These are phyloP conservation scores for Hirtodrosophila alboralis DNA, from an alignment of 2,888 invertebrate genomes.

Conservation along the genomic window DNA sequence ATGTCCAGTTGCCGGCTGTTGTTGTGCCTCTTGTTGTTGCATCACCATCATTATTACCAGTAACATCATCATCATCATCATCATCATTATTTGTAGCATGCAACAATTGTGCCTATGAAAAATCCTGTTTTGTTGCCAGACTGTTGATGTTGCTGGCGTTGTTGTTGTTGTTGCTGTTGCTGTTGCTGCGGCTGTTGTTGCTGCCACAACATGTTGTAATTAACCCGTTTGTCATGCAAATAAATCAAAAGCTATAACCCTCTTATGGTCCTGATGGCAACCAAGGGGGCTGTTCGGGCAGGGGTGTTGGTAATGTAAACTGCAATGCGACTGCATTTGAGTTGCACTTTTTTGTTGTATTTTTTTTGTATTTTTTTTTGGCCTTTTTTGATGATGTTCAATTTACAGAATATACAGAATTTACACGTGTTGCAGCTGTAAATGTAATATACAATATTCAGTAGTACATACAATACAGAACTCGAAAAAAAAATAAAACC, in stretches of 20 bases:
- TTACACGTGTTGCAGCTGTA: no score
- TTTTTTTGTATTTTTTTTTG: no score
- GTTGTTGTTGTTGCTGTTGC: conserved; percentile 22
- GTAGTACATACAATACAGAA: no score
- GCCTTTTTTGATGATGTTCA: conserved; percentile 1
- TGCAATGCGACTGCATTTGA: conserved; percentile 24
- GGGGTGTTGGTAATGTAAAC: conserved; percentile 8
- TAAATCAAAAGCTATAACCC: conserved; percentile 58
- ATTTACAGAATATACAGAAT: no score
- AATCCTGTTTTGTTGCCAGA: conserved; percentile 33
- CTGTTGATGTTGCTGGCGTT: conserved; percentile 5
- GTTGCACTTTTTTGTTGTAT: conserved; percentile 13
- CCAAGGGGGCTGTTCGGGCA: no score
- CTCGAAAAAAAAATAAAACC: no score
- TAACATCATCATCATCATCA: conserved; percentile 34
- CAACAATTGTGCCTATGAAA: conserved; percentile 52
- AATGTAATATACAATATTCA: no score
- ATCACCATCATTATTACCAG: conserved; percentile 16
- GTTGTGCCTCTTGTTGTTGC: conserved; percentile 9
- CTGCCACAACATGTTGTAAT: conserved; percentile 61
- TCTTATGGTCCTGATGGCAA: conserved; percentile 8
- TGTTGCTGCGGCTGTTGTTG: conserved; percentile 11
- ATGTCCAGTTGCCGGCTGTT: conserved; percentile 5
- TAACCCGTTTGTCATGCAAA: conserved; percentile 69
- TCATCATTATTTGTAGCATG: conserved; percentile 40